phyloP scores from a whole-genome alignment of 2,888 invertebrate species.

The Ferrisia virgata region DNA sequence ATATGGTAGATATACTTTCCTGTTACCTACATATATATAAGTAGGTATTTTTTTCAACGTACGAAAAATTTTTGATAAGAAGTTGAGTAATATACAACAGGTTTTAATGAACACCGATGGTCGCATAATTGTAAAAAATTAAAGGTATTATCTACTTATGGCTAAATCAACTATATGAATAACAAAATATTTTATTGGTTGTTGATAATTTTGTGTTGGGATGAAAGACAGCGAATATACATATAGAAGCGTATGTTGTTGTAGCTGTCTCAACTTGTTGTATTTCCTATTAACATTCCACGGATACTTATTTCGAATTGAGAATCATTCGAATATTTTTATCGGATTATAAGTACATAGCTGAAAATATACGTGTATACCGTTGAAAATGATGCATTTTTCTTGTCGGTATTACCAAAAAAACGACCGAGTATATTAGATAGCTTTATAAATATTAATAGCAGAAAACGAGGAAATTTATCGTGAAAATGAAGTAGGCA shows the following conservation, averaged over 20 bases:
- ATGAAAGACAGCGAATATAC: not conserved
- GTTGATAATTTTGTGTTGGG: not conserved
- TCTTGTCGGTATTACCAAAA: not conserved
- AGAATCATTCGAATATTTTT: not conserved
- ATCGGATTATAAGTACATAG: not conserved
- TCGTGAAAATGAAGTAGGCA: conserved; percentile 15
- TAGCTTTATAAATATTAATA: conserved; percentile 28
- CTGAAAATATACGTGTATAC: not conserved
- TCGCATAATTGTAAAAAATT: not conserved
- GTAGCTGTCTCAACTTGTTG: not conserved
- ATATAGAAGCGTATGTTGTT: not conserved
- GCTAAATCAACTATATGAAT: not conserved
- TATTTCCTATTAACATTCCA: not conserved
- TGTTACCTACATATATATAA: no score
- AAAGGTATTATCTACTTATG: not conserved
- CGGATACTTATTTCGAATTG: not conserved
- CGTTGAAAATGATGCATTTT: not conserved
- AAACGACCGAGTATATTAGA: not conserved
- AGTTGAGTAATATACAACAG: not conserved
- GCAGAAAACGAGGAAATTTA: conserved; percentile 5
- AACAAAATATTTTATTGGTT: not conserved
- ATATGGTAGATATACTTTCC: no score
- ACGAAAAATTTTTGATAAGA: not conserved
- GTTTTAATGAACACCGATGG: not conserved
- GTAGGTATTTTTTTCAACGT: not conserved